Evolutionary conservation across 1,140 invertebrate species (phyloP).

Genomic region (Euwallacea similis): DNA sequence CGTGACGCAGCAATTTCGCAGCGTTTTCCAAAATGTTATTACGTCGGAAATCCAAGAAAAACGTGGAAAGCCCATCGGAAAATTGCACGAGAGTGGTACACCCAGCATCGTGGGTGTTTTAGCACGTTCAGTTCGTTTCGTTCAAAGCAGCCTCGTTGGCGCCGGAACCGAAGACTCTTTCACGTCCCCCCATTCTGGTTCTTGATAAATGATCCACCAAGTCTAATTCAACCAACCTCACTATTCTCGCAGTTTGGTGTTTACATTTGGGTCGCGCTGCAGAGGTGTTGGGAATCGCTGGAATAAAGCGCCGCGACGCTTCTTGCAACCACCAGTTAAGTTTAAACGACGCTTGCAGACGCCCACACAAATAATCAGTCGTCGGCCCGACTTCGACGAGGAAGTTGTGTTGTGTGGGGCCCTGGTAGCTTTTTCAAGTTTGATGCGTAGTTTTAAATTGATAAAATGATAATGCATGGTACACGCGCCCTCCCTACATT

Average conservation of each 20-base stretch:
- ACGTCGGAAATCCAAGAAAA: too few species aligned
- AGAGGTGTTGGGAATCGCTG: neutral
- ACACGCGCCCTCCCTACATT: neutral
- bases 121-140: too few species aligned
- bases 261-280: slow-evolving; percentile 10
- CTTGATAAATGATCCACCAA: too few species aligned
- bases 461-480: neutral
- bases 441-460: neutral
- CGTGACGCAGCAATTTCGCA: too few species aligned
- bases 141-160: too few species aligned
- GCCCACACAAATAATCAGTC: slow-evolving; percentile 23
- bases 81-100: too few species aligned
- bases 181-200: too few species aligned
- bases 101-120: too few species aligned
- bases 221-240: too few species aligned
- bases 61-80: too few species aligned
- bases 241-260: neutral
- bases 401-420: neutral
- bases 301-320: slow-evolving; percentile 21
- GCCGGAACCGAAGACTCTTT: too few species aligned
- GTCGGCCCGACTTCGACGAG: neutral
- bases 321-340: slow-evolving; percentile 32
- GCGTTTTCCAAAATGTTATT: too few species aligned
- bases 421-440: neutral
- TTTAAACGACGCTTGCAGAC: slow-evolving; percentile 27